These are phyloP conservation scores for Zeus faber DNA, from an alignment of 2,113 vertebrate genomes.

Conservation along the genomic window DNA sequence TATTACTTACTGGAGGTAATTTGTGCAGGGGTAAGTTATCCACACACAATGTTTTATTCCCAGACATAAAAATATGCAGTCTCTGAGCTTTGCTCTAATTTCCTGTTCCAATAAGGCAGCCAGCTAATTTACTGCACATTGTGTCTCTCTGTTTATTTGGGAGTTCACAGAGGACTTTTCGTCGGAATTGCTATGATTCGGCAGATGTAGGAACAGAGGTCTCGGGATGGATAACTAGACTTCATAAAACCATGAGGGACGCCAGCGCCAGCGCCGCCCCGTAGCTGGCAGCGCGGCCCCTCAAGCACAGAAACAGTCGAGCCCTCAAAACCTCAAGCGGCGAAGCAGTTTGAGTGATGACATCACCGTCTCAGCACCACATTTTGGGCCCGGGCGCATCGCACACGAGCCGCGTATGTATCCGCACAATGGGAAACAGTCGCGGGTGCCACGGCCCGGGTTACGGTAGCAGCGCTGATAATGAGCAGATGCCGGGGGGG, in stretches of 20 bases:
- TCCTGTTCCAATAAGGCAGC: conserved; percentile 9
- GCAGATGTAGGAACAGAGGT: conserved; percentile 11
- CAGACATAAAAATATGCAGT: conserved; percentile 3
- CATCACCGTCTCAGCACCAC: conserved; percentile 52
- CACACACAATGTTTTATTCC: conserved; percentile 8
- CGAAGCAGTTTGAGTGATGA: conserved; percentile 49
- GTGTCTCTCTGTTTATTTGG: conserved; percentile 23
- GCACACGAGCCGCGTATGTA: conserved; percentile 46
- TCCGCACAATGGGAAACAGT: conserved; percentile 51
- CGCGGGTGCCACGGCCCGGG: not conserved
- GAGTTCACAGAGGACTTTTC: conserved; percentile 28
- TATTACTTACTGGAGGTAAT: conserved; percentile 8
- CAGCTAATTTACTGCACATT: conserved; percentile 5
- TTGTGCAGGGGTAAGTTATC: not conserved
- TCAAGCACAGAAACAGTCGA: conserved; percentile 37
- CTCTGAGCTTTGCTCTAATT: conserved; percentile 6
- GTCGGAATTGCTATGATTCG: conserved; percentile 5
- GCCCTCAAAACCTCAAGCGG: conserved; percentile 52
- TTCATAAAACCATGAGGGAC: not conserved
- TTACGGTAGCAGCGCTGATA: conserved; percentile 4
- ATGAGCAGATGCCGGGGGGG: conserved; percentile 37
- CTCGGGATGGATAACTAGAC: not conserved
- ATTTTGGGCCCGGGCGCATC: conserved; percentile 28
- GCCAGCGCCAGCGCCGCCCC: conserved; percentile 22
- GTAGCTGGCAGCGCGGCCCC: conserved; percentile 33